Base-by-base conservation (phyloP, 2,888 invertebrate genomes). In the Pseudanteris insignis region DNA sequence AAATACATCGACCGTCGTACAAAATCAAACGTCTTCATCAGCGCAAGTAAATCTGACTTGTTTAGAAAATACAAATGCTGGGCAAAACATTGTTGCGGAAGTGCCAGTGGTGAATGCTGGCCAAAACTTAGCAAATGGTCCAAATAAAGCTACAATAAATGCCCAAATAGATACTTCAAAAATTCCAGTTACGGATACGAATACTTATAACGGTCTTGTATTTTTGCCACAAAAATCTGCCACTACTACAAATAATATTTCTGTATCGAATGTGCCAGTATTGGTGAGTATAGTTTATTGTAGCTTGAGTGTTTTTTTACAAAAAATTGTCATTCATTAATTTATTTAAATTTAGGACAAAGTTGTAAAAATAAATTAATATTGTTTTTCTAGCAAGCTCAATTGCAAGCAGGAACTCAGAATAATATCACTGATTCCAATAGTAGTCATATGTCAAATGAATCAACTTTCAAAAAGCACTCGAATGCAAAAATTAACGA, bases 401-500 rank as follows among this genome's bases (percentile, higher is more conserved):
- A 78, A 41, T 67, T 79, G 41, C 78, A 78, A 67, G 86, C 89
- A 37, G 88, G 89, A 73, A 79, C 89, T 38, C 89, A 89, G 71
- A 85, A 81, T 72, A 76, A 72, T 36, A 65, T 76, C 14, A 54
- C 64, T 11, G 77, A 77, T 37, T 66, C 70, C 14, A 61, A 50
- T 18, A 67, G 65, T 53, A 75, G 66, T 65, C 76, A 74, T 51
- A 70, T 81, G 64, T 84, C 84, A 67, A 85, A 82, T 68, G 81
- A 84, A 15, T 81, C 82, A 2, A 76, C 83, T 33, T 81, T 82
- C 13, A 85, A 85, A 67, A 85, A 85, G 33, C 74, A 80, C 62
- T 76, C 80, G 33, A 88, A 85, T 71, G 85, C 88, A 21, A 89
- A 89, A 51, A 90, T 91, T 69, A 90, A 86, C 75, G 91, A 91